phyloP scores from a whole-genome alignment of 1,140 invertebrate genomes.

The Heliothis virescens region DNA sequence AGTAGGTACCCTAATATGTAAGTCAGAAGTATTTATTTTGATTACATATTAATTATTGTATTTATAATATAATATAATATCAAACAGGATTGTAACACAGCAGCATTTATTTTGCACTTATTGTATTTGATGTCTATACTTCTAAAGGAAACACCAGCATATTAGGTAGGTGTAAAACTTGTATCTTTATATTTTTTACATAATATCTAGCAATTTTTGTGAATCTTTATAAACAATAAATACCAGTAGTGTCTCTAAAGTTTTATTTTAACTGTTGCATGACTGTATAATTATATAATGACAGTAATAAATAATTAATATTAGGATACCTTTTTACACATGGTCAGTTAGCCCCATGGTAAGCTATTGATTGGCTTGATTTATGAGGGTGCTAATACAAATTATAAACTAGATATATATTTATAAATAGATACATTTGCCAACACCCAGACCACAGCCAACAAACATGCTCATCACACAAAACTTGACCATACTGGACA shows the following conservation, averaged over 20 bases:
- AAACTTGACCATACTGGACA: neutral
- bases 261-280: neutral
- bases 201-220: neutral
- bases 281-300: too few relatives aligned
- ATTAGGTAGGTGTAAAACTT: constrained; percentile 10
- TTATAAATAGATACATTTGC: too few relatives aligned
- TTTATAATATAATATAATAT: neutral
- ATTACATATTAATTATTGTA: neutral
- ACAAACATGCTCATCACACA: neutral
- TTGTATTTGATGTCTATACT: constrained; percentile 4
- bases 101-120: constrained; percentile 30
- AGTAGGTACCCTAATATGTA: neutral
- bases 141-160: neutral
- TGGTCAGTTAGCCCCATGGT: too few relatives aligned
- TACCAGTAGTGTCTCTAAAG: neutral
- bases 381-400: too few relatives aligned
- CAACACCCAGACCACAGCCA: too few relatives aligned
- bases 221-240: constrained; percentile 17
- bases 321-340: too few relatives aligned
- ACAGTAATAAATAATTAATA: too few relatives aligned
- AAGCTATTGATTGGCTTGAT: too few relatives aligned
- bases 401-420: too few relatives aligned
- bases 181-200: constrained; percentile 13
- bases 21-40: neutral
- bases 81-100: neutral